Percentiles rank a stretch among this genome's conserved stretches.
phyloP scores from a whole-genome alignment of 1,140 invertebrate species.

The Cyphomyrmex costatus region DNA sequence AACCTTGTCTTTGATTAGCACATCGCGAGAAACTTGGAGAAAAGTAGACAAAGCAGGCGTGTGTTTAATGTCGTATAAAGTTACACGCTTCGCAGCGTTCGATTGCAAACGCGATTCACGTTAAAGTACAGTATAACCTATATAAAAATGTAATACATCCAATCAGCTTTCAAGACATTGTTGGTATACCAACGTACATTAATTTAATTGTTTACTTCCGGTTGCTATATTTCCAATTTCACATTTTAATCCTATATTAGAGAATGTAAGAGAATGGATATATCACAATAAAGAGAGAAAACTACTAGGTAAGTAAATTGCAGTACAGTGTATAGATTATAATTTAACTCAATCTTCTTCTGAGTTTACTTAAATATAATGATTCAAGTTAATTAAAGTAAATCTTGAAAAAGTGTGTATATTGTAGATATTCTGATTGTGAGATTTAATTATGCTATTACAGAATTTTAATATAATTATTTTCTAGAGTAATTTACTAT shows the following conservation, averaged over 20 bases:
- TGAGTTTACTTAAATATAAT: background rate
- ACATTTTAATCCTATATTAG: background rate
- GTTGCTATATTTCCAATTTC: background rate
- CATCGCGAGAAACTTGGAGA: background rate
- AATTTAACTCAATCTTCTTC: background rate
- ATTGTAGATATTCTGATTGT: background rate
- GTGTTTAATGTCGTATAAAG: slow-evolving; percentile 29
- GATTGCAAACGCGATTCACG: background rate
- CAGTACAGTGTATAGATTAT: background rate
- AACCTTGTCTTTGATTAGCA: background rate
- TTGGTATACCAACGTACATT: background rate
- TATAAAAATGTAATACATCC: background rate
- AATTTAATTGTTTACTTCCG: background rate
- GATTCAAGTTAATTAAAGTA: slow-evolving; percentile 4
- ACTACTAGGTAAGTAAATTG: background rate
- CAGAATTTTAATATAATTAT: background rate
- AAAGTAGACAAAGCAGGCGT: slow-evolving; percentile 6
- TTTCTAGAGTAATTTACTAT: background rate
- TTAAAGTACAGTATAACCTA: background rate
- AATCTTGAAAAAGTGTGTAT: background rate
- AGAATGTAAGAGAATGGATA: background rate
- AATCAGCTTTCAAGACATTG: background rate
- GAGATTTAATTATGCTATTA: slow-evolving; percentile 1
- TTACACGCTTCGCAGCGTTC: slow-evolving; percentile 4
- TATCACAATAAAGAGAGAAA: background rate